Percentiles rank a stretch among this genome's conserved stretches.
Conservation (phyloP, 2,888 invertebrate genomes). For the Agrochola litura region DNA sequence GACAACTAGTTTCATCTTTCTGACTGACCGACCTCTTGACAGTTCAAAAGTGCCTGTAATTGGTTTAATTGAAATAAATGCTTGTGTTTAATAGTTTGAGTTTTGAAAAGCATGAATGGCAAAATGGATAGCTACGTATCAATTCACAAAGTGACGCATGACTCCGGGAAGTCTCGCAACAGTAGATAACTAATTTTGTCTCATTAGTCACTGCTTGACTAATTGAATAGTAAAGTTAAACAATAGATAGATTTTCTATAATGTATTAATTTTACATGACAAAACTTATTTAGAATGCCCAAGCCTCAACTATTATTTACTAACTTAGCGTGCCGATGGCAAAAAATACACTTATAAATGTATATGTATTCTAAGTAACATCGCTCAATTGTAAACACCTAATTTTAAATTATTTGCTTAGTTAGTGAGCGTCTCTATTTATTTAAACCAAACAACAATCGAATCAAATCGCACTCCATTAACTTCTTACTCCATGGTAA, state of each 20-base stretch:
- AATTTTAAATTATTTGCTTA: neutral
- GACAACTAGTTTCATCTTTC: too few species aligned
- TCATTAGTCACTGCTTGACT: neutral
- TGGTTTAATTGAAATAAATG: too few species aligned
- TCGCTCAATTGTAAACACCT: too few species aligned
- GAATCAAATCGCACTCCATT: constrained; percentile 28
- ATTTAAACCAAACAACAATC: neutral
- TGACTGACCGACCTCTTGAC: too few species aligned
- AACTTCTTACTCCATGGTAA: constrained; percentile 26
- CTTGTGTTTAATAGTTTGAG: too few species aligned
- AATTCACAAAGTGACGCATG: neutral
- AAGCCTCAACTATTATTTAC: neutral
- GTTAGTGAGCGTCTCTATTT: neutral
- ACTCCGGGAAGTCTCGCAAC: too few species aligned
- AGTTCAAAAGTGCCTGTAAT: too few species aligned
- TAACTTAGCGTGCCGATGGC: neutral
- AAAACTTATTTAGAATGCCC: neutral
- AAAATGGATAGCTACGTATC: neutral
- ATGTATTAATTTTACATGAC: neutral
- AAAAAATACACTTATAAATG: too few species aligned
- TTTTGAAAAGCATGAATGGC: too few species aligned
- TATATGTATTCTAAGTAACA: too few species aligned
- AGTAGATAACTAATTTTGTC: neutral
- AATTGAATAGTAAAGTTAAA: neutral
- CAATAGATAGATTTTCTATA: neutral